These are phyloP conservation scores for Corythucha ciliata DNA, from an alignment of 2,888 invertebrate genomes.

Conservation along the genomic window DNA sequence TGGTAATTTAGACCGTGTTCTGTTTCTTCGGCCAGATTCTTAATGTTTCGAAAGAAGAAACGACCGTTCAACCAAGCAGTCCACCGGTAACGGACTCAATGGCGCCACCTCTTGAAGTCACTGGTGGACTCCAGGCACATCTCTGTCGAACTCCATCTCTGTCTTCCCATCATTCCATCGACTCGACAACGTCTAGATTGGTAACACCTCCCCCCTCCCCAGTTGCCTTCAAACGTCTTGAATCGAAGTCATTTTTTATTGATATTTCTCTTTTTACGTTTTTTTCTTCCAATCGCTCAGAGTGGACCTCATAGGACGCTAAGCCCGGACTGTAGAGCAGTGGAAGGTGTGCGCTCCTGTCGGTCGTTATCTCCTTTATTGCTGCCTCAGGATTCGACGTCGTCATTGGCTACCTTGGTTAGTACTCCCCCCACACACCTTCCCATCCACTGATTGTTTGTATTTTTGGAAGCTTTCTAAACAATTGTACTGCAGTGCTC, in stretches of 20 bases:
- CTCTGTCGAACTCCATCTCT: constrained; percentile 69
- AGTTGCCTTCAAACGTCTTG: too few relatives aligned
- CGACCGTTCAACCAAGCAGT: constrained; percentile 51
- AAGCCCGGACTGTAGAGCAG: constrained; percentile 25
- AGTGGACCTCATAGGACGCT: constrained; percentile 20
- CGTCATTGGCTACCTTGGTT: constrained; percentile 23
- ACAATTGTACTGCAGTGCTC: constrained; percentile 34
- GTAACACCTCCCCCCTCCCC: constrained; percentile 34
- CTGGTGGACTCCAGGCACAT: constrained; percentile 41
- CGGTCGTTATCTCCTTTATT: constrained; percentile 37
- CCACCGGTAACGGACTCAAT: constrained; percentile 29
- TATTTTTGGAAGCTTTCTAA: too few relatives aligned
- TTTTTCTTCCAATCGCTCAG: constrained; percentile 16
- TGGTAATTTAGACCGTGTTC: constrained; percentile 20
- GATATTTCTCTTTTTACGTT: too few relatives aligned
- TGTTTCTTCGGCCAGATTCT: constrained; percentile 52
- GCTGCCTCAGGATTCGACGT: constrained; percentile 38
- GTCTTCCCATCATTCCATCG: constrained; percentile 73
- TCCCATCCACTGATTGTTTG: neutral
- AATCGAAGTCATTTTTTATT: too few relatives aligned
- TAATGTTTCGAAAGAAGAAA: constrained; percentile 54
- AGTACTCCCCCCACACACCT: neutral
- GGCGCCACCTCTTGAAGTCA: constrained; percentile 42
- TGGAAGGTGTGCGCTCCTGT: constrained; percentile 44
- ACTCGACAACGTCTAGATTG: constrained; percentile 59